Evolutionary conservation across 1,140 invertebrate genomes (phyloP), one percentile per base, ranked within the genome.

Genomic region (Pentalonia nigronervosa): DNA sequence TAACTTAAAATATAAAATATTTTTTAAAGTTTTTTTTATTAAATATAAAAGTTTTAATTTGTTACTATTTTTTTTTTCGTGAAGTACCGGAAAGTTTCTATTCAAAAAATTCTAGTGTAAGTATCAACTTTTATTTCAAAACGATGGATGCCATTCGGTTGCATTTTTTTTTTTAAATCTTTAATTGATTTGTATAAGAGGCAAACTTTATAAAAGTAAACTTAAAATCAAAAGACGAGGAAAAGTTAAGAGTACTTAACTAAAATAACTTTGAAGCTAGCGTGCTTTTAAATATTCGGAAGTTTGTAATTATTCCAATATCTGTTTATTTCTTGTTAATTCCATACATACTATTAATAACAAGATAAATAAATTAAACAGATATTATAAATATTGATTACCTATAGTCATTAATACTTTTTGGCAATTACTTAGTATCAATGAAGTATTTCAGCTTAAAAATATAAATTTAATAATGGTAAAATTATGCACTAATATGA

Each of bases 21-120:
- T 90, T 47, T 17, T 60, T 67, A 90, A 67, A 11, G 45, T 67
- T 90, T n/a, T 30, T 90, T 67, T 30, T 60, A 90, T 67, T 47
- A 67, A 90, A 67, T 67, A 67, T 67, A 45, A 90, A 90, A 90
- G 89, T 90, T 90, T 67, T 23, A n/a, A 90, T 90, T 50, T 60
- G 56, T 45, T 20, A 45, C 9, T 41, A 17, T 23, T 60, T 60
- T 60, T 60, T n/a, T 90, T 90, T 67, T 89, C 23, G 30, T n/a
- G 23, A 0, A 41, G 56, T n/a, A 45, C 34, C 36, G 41, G 21
- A 90, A 90, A 90, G 89, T 90, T 90, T 60, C 17, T 25, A 41
- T 60, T 45, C 48, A 41, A 41, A 56, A 67, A 67, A 67, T 20
- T 17, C n/a, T 48, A 36, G 9, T n/a, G n/a, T 36, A 89, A 89